Conservation (phyloP, 2,797 vertebrate genomes). For the Chromobotia macracanthus region DNA sequence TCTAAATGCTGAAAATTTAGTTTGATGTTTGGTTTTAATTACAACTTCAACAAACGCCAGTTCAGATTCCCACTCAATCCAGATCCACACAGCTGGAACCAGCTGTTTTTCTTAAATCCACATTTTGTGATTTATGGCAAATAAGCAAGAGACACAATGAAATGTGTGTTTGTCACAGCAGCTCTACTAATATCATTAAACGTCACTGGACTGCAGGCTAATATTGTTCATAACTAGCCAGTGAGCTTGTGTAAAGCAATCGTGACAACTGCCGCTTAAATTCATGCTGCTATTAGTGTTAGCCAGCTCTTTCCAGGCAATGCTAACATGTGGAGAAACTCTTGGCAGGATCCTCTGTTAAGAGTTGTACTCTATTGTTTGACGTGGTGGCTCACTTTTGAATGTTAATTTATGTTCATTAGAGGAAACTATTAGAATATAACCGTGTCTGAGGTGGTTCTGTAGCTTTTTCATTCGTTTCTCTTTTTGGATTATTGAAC, state of each 20-base stretch:
- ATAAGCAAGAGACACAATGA: neutral
- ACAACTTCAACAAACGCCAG: neutral
- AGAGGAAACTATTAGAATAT: constrained; percentile 64
- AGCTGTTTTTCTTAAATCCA: neutral
- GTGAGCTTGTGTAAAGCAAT: constrained; percentile 57
- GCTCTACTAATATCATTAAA: constrained; percentile 22
- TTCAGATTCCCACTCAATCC: neutral
- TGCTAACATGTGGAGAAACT: constrained; percentile 47
- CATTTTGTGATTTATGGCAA: constrained; percentile 1
- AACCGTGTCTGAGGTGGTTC: constrained; percentile 58
- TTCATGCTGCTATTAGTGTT: constrained; percentile 71
- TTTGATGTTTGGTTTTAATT: neutral
- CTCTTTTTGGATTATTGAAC: constrained; percentile 51
- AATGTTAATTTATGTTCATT: constrained; percentile 78
- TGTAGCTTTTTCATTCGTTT: too few species aligned
- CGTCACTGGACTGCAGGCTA: constrained; percentile 20
- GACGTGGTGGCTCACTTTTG: constrained; percentile 73
- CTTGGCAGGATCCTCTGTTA: neutral
- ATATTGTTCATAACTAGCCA: constrained; percentile 26
- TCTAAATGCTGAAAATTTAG: too few species aligned
- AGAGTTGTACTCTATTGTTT: constrained; percentile 70
- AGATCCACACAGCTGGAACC: neutral
- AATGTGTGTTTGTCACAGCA: neutral
- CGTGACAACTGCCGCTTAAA: constrained; percentile 64
- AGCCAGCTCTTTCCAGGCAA: constrained; percentile 60